These are phyloP conservation scores for Parelbella ahira DNA, from an alignment of 2,888 invertebrate species.

Conservation along the genomic window DNA sequence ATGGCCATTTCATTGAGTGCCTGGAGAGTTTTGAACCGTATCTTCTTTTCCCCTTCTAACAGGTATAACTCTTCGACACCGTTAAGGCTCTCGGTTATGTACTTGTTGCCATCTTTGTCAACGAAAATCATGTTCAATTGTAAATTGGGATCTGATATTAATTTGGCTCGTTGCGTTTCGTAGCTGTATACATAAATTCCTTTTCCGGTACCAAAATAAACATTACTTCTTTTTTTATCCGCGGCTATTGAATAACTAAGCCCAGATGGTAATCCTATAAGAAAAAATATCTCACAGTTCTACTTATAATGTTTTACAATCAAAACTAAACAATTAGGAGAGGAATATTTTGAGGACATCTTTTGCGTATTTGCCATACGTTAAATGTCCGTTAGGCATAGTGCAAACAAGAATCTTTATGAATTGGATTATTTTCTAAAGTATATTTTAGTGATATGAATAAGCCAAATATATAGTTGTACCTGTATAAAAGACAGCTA, in stretches of 20 bases:
- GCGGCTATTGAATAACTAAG: conserved; percentile 61
- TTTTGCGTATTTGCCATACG: too few species aligned
- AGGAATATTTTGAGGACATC: too few species aligned
- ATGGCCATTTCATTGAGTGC: conserved; percentile 58
- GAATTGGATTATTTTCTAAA: too few species aligned
- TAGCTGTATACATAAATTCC: conserved; percentile 60
- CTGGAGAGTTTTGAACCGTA: conserved; percentile 47
- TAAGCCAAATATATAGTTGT: too few species aligned
- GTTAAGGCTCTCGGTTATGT: conserved; percentile 52
- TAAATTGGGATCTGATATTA: conserved; percentile 42
- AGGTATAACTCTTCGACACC: conserved; percentile 59
- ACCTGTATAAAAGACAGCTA: background rate
- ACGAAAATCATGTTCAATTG: conserved; percentile 58
- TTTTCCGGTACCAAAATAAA: conserved; percentile 61
- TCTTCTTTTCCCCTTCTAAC: conserved; percentile 51
- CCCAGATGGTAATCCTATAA: conserved; percentile 55
- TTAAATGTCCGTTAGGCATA: too few species aligned
- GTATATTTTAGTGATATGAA: too few species aligned
- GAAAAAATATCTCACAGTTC: too few species aligned
- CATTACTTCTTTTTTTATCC: conserved; percentile 49
- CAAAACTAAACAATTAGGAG: too few species aligned
- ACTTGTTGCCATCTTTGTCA: conserved; percentile 63
- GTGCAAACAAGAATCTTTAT: too few species aligned
- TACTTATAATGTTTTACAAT: too few species aligned
- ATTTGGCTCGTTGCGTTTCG: conserved; percentile 43